These are phyloP conservation scores for Tenthredo scrophulariae DNA, from an alignment of 2,888 invertebrate species.

Conservation along the genomic window DNA sequence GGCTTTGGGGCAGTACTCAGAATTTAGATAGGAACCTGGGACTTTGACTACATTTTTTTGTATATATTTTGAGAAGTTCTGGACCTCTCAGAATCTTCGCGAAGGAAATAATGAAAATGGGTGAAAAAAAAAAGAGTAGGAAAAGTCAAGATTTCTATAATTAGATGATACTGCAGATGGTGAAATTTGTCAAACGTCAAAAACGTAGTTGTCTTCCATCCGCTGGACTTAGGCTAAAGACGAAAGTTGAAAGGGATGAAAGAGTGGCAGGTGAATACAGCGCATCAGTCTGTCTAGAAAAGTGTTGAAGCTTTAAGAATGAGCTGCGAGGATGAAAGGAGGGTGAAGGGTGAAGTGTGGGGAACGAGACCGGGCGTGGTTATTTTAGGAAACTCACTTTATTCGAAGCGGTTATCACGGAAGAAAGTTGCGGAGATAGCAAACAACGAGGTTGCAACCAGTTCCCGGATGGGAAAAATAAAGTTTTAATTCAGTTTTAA, in stretches of 20 bases:
- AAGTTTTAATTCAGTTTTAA: conserved; percentile 75
- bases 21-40: too few species aligned
- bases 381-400: conserved; percentile 46
- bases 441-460: conserved; percentile 34
- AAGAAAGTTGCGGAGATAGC: conserved; percentile 51
- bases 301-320: conserved; percentile 46
- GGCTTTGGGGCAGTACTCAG: too few species aligned
- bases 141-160: conserved; percentile 24
- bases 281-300: conserved; percentile 25
- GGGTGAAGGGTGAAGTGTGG: conserved; percentile 29
- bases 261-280: conserved; percentile 7
- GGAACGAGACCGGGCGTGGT: conserved; percentile 33
- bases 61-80: too few species aligned
- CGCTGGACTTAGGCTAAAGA: background rate
- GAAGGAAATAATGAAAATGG: background rate
- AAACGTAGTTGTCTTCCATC: background rate
- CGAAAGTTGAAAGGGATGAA: conserved; percentile 19
- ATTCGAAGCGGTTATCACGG: conserved; percentile 50
- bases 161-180: background rate
- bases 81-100: too few species aligned
- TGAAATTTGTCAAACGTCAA: conserved; percentile 23
- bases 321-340: background rate
- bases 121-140: background rate
- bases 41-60: too few species aligned
- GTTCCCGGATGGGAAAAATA: conserved; percentile 69